Conservation (phyloP, 2,113 vertebrate species). For the Protobothrops mucrosquamatus region DNA sequence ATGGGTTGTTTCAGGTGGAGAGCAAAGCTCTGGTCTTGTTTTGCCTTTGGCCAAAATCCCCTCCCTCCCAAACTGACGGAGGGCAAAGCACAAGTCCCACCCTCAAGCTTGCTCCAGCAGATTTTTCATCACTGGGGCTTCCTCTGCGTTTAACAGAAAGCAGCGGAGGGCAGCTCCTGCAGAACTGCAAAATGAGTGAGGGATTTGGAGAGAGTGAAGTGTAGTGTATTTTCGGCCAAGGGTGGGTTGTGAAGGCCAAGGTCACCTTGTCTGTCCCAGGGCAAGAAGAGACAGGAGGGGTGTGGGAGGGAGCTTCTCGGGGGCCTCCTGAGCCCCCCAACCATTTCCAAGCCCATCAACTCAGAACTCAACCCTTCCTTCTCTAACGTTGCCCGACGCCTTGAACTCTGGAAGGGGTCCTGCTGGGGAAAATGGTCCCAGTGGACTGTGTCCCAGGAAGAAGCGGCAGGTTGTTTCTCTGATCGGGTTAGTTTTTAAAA, state of each 20-base stretch:
- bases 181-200: too few species aligned
- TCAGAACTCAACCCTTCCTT: too few species aligned
- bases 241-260: neutral
- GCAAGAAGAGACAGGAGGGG: neutral
- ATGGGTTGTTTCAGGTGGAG: constrained; percentile 38
- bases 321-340: too few species aligned
- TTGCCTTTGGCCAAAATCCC: neutral
- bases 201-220: too few species aligned
- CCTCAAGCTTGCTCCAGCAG: constrained; percentile 25
- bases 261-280: neutral
- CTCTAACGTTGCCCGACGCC: too few species aligned
- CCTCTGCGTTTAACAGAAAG: too few species aligned
- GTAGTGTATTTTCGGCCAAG: neutral
- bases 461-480: neutral
- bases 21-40: constrained; percentile 6
- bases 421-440: too few species aligned
- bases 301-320: too few species aligned
- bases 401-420: too few species aligned
- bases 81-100: constrained; percentile 23
- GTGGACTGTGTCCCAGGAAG: too few species aligned
- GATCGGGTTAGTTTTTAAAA: neutral
- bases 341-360: too few species aligned
- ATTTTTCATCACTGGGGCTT: constrained; percentile 49
- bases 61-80: neutral
- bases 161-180: too few species aligned